Evolutionary conservation across 2,888 invertebrate genomes (phyloP).

Genomic region (Lasioglossum oenotherae): DNA sequence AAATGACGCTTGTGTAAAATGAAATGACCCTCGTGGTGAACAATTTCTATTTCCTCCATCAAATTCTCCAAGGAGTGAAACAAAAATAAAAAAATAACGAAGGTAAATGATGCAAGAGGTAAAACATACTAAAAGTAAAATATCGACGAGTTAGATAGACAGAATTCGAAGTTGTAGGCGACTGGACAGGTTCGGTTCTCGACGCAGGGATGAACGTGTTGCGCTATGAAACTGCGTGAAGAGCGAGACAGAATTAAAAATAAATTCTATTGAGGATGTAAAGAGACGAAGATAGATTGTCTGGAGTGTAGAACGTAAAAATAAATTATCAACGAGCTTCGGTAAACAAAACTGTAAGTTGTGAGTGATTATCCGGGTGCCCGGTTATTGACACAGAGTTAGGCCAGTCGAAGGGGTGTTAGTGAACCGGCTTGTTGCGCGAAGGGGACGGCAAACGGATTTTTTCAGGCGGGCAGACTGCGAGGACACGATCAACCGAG

Average conservation of each 20-base stretch:
- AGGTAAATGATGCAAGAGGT: no score
- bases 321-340: neutral
- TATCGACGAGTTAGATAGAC: neutral
- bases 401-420: neutral
- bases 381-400: neutral
- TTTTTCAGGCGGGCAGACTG: neutral
- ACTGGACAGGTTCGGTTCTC: neutral
- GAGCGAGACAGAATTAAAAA: neutral
- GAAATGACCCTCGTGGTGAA: rapidly evolving
- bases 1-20: no score
- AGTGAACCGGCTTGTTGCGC: neutral
- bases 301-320: neutral
- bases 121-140: no score
- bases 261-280: neutral
- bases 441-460: neutral
- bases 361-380: neutral
- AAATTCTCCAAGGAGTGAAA: neutral
- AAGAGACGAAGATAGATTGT: neutral
- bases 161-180: neutral
- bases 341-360: neutral
- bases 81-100: neutral
- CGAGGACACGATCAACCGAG: neutral
- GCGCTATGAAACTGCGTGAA: neutral
- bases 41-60: no score
- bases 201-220: neutral